Conservation (phyloP, 1,140 invertebrate species). For the Camponotus pennsylvanicus region DNA sequence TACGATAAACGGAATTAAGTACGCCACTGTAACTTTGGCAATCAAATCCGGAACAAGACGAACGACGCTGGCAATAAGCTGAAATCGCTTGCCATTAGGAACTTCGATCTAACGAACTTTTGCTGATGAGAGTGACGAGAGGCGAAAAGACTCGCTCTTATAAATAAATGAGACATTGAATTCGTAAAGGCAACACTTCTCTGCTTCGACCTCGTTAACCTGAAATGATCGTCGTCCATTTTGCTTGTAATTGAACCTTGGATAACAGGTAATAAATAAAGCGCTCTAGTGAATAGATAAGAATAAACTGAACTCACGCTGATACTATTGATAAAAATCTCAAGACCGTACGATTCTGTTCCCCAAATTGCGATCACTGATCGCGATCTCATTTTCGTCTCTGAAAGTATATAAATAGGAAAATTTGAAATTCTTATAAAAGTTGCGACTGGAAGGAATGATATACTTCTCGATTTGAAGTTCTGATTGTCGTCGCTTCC, state of each 20-base stretch:
- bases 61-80: slow-evolving; percentile 40
- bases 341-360: neutral
- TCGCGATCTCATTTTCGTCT: neutral
- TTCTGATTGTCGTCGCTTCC: slow-evolving; percentile 43
- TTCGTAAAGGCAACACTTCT: slow-evolving; percentile 31
- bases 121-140: slow-evolving; percentile 40
- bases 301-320: neutral
- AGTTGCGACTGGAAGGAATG: slow-evolving; percentile 8
- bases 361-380: neutral
- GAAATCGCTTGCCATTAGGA: slow-evolving; percentile 55
- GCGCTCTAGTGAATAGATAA: neutral
- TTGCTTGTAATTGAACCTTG: slow-evolving; percentile 21
- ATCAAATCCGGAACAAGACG: slow-evolving; percentile 29
- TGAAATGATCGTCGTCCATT: slow-evolving; percentile 10
- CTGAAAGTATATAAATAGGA: slow-evolving; percentile 5
- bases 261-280: slow-evolving; percentile 5
- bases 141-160: neutral
- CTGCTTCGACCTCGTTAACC: neutral
- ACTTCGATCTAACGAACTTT: slow-evolving; percentile 41
- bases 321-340: neutral
- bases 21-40: slow-evolving; percentile 42
- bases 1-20: slow-evolving; percentile 56
- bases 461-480: slow-evolving; percentile 49
- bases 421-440: slow-evolving; percentile 33
- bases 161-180: slow-evolving; percentile 41